Percentiles rank a stretch among this genome's conserved stretches.
Conservation (phyloP, 2,888 invertebrate species). For the Pasiphila rectangulata region DNA sequence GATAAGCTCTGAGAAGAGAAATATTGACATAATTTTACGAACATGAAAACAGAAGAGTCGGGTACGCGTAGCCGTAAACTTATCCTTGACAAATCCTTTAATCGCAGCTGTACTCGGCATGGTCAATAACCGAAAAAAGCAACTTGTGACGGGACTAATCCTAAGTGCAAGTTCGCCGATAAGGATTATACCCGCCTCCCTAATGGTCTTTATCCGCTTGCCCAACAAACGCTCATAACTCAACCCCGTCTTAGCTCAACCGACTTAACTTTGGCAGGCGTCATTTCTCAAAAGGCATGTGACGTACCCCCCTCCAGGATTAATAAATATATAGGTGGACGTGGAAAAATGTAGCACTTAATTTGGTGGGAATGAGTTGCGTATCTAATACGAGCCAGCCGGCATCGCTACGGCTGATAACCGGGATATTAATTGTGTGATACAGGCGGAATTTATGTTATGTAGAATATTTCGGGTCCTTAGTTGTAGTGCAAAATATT, state of each 20-base stretch:
- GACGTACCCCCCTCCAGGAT: conserved; percentile 61
- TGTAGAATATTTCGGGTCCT: conserved; percentile 27
- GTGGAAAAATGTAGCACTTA: conserved; percentile 77
- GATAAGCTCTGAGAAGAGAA: conserved; percentile 1
- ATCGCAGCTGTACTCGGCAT: conserved; percentile 70
- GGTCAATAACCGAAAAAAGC: conserved; percentile 73
- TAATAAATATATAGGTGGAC: conserved; percentile 78
- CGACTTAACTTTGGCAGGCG: conserved; percentile 81
- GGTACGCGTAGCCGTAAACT: conserved; percentile 23
- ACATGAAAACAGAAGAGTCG: conserved; percentile 10
- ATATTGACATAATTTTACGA: neutral
- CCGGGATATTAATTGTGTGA: conserved; percentile 40
- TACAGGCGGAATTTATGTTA: conserved; percentile 32
- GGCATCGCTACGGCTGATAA: conserved; percentile 45
- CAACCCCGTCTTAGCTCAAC: conserved; percentile 76
- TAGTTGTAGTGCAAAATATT: conserved; percentile 19
- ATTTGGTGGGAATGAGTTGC: conserved; percentile 71
- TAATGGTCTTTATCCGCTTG: conserved; percentile 78
- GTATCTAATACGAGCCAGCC: conserved; percentile 52
- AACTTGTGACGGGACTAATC: conserved; percentile 78
- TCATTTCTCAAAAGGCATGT: conserved; percentile 80
- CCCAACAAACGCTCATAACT: conserved; percentile 79
- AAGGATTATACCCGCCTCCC: conserved; percentile 75
- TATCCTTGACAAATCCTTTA: conserved; percentile 59
- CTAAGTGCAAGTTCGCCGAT: conserved; percentile 80